phyloP scores from a whole-genome alignment of 2,113 vertebrate species.

The Phalacrocorax carbo region DNA sequence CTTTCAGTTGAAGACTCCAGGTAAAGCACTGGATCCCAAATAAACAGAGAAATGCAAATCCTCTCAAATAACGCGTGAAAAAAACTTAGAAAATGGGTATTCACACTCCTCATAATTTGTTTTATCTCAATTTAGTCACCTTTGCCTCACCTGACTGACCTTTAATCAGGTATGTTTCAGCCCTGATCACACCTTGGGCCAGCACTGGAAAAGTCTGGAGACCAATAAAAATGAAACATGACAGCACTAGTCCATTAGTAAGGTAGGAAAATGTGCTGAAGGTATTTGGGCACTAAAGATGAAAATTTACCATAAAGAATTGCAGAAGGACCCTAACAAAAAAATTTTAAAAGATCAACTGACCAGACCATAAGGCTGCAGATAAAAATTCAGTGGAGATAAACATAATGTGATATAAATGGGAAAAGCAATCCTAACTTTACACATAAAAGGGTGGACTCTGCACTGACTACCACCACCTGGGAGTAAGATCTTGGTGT shows the following conservation, averaged over 20 bases:
- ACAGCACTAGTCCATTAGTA: not conserved
- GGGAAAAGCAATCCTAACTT: not conserved
- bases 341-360: not conserved
- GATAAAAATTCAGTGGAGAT: not conserved
- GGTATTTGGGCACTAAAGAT: not conserved
- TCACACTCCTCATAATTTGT: not conserved
- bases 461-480: not conserved
- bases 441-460: not conserved
- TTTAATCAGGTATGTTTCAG: not conserved
- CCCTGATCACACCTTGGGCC: not conserved
- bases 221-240: not conserved
- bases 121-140: not conserved
- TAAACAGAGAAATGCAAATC: not conserved
- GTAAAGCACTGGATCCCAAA: not conserved
- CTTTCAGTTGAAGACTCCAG: not conserved
- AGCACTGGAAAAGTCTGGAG: not conserved
- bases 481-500: not conserved
- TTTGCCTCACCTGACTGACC: not conserved
- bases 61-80: not conserved
- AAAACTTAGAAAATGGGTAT: not conserved
- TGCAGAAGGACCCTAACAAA: not conserved
- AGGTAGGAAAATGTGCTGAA: not conserved
- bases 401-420: not conserved
- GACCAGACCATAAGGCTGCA: not conserved
- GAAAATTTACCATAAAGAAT: not conserved